These are phyloP conservation scores for Paralichthys olivaceus DNA, from an alignment of 2,113 vertebrate genomes.

Conservation along the genomic window DNA sequence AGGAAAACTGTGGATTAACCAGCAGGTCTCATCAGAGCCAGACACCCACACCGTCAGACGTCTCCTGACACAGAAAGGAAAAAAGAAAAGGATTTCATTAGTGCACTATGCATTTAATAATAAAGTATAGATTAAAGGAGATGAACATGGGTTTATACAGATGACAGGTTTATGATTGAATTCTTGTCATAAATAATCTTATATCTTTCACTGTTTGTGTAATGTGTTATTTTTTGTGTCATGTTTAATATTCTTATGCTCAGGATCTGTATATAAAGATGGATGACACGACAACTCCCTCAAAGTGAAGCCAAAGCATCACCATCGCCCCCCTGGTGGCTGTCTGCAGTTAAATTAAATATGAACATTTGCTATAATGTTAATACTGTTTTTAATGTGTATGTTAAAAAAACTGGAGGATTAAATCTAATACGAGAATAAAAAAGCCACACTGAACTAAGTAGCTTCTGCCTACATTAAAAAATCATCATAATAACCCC, in stretches of 20 bases:
- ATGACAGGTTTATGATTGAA: background rate
- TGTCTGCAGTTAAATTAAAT: no score
- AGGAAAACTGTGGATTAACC: constrained; percentile 32
- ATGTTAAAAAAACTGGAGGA: no score
- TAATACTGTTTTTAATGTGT: no score
- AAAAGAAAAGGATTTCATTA: constrained; percentile 16
- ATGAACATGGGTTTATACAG: background rate
- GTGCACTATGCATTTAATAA: background rate
- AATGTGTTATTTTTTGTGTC: background rate
- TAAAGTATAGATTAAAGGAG: no score
- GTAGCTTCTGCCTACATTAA: no score
- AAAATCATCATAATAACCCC: no score
- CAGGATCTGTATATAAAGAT: background rate
- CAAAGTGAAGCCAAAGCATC: no score
- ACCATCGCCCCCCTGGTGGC: no score
- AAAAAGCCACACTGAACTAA: no score
- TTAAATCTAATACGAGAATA: no score
- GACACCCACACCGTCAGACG: constrained; percentile 23
- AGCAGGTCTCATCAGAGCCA: constrained; percentile 35
- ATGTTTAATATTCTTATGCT: background rate
- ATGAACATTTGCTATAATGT: no score
- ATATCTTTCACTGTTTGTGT: no score
- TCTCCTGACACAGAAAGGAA: constrained; percentile 2
- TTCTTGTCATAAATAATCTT: background rate
- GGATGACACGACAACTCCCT: background rate